Evolutionary conservation across 2,113 vertebrate genomes (phyloP), one percentile per base, ranked within the genome.

Genomic region (Pampusana beccarii): DNA sequence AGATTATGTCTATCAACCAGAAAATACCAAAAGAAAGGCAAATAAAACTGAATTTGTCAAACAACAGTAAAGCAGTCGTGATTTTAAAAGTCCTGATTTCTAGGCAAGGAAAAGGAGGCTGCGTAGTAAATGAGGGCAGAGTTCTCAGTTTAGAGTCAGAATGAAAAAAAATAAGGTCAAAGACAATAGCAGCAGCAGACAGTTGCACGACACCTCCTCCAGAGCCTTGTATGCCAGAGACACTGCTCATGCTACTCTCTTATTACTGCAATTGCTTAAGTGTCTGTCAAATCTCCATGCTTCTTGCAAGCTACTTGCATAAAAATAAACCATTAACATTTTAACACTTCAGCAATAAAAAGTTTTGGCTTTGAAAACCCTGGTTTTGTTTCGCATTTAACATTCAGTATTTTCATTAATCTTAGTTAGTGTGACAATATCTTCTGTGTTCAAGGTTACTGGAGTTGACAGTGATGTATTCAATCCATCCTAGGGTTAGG

Each of bases 341-440:
- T 95, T 83, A 81, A 88, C 38, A 91, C 40, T 33, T 97, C 95
- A 88, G 80, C 82, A 92, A 79, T 69, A 96, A 92, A 90, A 97
- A 80, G 36, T 83, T 93, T 70, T 74, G 29, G 53, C 77, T 92
- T 94, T 90, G 62, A 90, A 93, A 96, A 81, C 54, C 90, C 73
- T 75, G 80, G 15, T 54, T 65, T 93, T 82, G 60, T 73, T 93
- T 92, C 71, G 42, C 86, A 61, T 83, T 94, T 96, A 93, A 66
- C 24, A 33, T 90, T 69, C 31, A 42, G 31, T 93, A 61, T 78
- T 95, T 94, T 95, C 91, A 94, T 94, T 95, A 90, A 80, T 94
- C 89, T 91, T 93, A 23, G 61, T 89, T 79, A 78, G 65, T 62
- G n/a, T 91, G 89, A 80, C 84, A 66, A 54, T 85, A 5, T 90